Evolutionary conservation across 1,140 invertebrate species (phyloP), one percentile per base, ranked within the genome.

Genomic region (Aporrectodea caliginosa): DNA sequence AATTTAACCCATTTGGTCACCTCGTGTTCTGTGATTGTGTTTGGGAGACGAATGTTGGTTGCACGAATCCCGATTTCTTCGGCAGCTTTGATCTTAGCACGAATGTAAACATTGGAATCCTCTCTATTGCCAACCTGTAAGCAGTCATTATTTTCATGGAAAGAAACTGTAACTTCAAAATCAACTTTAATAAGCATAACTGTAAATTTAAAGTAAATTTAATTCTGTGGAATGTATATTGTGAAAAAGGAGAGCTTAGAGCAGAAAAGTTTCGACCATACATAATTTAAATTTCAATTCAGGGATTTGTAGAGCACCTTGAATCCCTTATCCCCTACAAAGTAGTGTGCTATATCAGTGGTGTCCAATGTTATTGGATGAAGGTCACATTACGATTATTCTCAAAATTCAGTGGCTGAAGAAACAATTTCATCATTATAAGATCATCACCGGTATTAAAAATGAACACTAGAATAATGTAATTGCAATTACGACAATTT

Each of bases 81-180:
- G 0, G 97, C 96, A 6, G 95, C 93, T 88, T 95, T 97, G 29
- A 98, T 91, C 90, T 99, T 99, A 92, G 95, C 96, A 69, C 94
- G 90, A 86, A 99, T 99, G 87, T 99, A 99, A 6, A 99, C 96
- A 90, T 98, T 99, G n/a, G 97, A 99, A 89, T 99, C 98, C 86
- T 97, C 95, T 12, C 97, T 90, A 0, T 92, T 92, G 1, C 98
- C 98, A 68, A 99, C 97, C 90, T 92, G 31, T 16, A 34, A 70
- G 1, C 2, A 2, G 16, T 70, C 69, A 30, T 70, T 1, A 16
- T 1, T 70, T n/a, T n/a, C n/a, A 70, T 70, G 27, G 16, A 75
- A 27, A 35, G 29, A 73, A 79, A 27, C 34, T 33, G 34, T 2
- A 16, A 6, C 34, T 35, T 74, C 2, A 32, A 27, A 32, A 74